phyloP scores from a whole-genome alignment of 2,113 vertebrate genomes.

The Nyctereutes procyonoides region DNA sequence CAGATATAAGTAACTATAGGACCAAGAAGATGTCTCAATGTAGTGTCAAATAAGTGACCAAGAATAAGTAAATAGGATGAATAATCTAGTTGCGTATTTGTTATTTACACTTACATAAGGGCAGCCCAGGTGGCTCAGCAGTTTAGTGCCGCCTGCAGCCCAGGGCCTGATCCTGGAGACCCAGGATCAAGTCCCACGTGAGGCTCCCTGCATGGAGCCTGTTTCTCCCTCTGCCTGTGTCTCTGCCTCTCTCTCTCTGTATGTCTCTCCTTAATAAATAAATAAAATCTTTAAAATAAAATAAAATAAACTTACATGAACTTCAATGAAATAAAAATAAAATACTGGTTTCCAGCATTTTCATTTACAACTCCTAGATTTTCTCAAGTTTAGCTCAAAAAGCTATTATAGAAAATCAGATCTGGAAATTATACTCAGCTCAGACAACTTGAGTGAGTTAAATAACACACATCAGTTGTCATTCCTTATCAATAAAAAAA shows the following conservation, averaged over 20 bases:
- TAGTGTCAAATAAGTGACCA: background rate
- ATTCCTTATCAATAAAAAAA: background rate
- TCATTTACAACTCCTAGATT: background rate
- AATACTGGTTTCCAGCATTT: background rate
- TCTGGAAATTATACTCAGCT: slow-evolving; percentile 4
- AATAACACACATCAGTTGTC: background rate
- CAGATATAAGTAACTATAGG: background rate
- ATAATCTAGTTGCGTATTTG: background rate
- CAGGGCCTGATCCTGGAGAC: no score
- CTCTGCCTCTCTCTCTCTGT: no score
- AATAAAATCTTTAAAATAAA: no score
- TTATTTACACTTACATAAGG: background rate
- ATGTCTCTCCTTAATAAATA: no score
- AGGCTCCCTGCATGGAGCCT: no score
- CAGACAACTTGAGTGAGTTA: background rate
- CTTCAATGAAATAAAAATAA: background rate
- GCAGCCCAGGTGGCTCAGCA: no score
- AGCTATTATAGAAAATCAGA: background rate
- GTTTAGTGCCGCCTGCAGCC: no score
- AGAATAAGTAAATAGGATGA: background rate
- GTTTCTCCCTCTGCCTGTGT: no score
- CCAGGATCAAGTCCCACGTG: no score
- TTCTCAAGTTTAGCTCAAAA: background rate
- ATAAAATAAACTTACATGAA: background rate
- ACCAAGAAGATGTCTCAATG: background rate